Base-by-base conservation (phyloP, 2,888 invertebrate genomes). In the Drosophila austrosaltans region DNA sequence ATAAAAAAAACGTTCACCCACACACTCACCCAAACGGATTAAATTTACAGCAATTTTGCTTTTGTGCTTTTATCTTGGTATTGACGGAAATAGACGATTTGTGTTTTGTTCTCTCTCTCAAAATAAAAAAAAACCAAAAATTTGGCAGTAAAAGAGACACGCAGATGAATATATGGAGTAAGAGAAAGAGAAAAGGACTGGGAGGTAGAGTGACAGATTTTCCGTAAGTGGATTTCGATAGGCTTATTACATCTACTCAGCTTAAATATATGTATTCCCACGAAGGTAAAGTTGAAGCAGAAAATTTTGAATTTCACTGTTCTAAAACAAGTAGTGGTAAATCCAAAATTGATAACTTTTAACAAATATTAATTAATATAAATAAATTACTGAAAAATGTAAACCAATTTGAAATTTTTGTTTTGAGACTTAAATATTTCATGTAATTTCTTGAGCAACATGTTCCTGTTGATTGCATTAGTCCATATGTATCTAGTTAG, bases 21-120 rank as follows among this genome's bases (percentile, higher is more conserved):
- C 63, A 67, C 60, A 63, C 16, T 16, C 69, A 64, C 22, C 53
- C 10, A 25, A 44, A 48, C 67, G 78, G 82, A 78, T 88, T 85
- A 83, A 83, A 85, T 86, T 88, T 63, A 76, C 79, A 81, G 76
- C 82, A 77, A 88, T 85, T 82, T 83, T 66, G 66, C 74, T 69
- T 75, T 72, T 28, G 72, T 57, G 65, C 56, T 66, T 48, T 48
- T 48, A 48, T 48, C 48, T 48, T 48, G 22, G 12, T 57, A 61
- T 59, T 75, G 76, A 77, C 75, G 84, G 75, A 88, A 80, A 79
- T 70, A 74, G 68, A 73, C 63, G 72, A 63, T 53, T 69, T 81
- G 67, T 75, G 76, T 77, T 73, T 69, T 53, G 25, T 57, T 28
- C 16, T 16, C 16, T 16, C 7, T 2, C 16, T 3, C 1, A 8